Evolutionary conservation across 2,797 vertebrate species (phyloP), one percentile per base, ranked within the genome.

Genomic region (Sebastes hubbsi): DNA sequence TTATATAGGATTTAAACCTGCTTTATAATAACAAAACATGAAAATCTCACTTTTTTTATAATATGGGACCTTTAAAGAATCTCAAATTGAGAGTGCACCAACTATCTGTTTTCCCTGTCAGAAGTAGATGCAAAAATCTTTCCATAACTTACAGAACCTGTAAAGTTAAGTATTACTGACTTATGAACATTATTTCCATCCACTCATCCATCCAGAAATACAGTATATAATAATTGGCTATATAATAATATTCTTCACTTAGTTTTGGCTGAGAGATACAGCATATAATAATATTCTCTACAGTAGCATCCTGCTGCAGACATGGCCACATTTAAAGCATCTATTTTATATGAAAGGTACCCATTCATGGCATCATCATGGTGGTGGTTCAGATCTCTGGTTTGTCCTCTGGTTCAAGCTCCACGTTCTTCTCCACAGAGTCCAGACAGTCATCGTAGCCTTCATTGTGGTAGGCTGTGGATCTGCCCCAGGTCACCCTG

Each of bases 401-500:
- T 18, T 66, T 20, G 0, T 46, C 62, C 6, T 61, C 63, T 3
- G 12, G 20, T 2, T 59, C 52, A 1, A 0, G 2, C 20, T 63
- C 30, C 46, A 16, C 5, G 0, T 58, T 30, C 58, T 59, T 72
- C 55, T 81, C 60, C 20, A 3, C 38, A 1, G 76, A 60, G 30
- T 93, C 91, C 72, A 56, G n/a, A 4, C 27, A 52, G 27, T 66
- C 64, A 0, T 94, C 93, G 1, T 90, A 94, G 0, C 92, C 93
- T 1, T 92, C 32, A 4, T 96, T 96, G 60, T 59, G 18, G 84
- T 90, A 93, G 4, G 76, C 88, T 0, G 83, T 87, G 59, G 93
- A 81, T 3, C 79, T 92, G 2, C 92, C 94, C 93, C 94, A 95
- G 0, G 95, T 96, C 38, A 95, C 90, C 29, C 71, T 77, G 46